Base-by-base conservation (phyloP, 1,140 invertebrate genomes). In the Eurytemora carolleeae region DNA sequence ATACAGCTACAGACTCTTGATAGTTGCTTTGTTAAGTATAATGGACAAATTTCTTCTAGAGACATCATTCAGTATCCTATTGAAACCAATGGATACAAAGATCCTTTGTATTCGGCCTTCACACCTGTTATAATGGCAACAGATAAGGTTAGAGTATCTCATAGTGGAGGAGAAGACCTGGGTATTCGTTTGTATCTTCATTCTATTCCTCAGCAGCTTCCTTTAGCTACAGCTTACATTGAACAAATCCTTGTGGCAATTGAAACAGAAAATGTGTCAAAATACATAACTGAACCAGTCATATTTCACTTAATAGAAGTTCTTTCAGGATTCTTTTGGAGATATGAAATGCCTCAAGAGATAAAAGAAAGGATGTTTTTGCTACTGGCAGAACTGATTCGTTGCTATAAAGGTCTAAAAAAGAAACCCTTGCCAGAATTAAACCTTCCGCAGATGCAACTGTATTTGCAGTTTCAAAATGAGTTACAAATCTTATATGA, bases 11-110 rank as follows among this genome's bases (percentile, higher is more conserved):
- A 62, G 19, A 22, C 60, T 16, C 18, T 62, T 17, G 25, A 56
- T n/a, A 22, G 53, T 1, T 18, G n/a, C n/a, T 7, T 24, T 1
- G 20, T 56, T 17, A 3, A 56, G 2, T 22, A 19, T 12, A 56
- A 62, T 55, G 53, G 60, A 24, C 53, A 21, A 31, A 22, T 21
- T 16, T 23, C 55, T 16, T 16, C 23, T 15, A 55, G 25, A 24
- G 25, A 62, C 25, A 25, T 56, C n/a, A 55, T 56, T 56, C 53
- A 62, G 25, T 62, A 57, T 57, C 60, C 60, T 2, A 22, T 22
- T n/a, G 22, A 55, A 1, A 21, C 31, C 22, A 59, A 31, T 16
- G 58, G 58, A 3, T 18, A 18, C 19, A 31, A 59, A 24, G 25
- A 59, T n/a, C 2, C 15, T 1, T 15, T 2, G 18, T 24, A 20